A percentile compares a stretch with the other conserved stretches of the same genome.
Evolutionary conservation across 1,140 invertebrate species (phyloP).

Genomic region (Cepaea nemoralis): DNA sequence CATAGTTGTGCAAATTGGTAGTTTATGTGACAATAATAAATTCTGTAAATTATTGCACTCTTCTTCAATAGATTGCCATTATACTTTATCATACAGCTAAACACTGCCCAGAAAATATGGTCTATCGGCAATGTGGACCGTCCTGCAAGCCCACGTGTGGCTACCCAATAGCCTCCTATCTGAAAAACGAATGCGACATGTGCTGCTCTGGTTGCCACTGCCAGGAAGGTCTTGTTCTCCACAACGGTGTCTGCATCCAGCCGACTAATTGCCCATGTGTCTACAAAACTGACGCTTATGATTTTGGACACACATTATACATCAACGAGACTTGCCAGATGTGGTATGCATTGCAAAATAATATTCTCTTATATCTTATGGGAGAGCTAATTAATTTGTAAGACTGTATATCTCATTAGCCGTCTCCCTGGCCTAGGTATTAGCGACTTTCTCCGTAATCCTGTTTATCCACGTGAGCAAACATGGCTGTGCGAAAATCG

Average conservation of each 20-base stretch:
- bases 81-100: background rate
- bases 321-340: background rate
- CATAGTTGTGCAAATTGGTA: too few species aligned
- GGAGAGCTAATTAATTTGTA: too few species aligned
- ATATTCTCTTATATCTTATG: too few species aligned
- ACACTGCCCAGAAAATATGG: background rate
- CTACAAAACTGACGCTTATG: background rate
- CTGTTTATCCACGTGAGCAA: too few species aligned
- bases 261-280: slow-evolving; percentile 8
- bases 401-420: too few species aligned
- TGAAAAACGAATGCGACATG: background rate
- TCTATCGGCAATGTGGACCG: slow-evolving; percentile 15
- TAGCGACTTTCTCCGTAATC: too few species aligned
- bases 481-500: too few species aligned
- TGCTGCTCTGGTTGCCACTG: slow-evolving; percentile 18
- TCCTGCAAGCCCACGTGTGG: slow-evolving; percentile 20
- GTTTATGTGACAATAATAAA: too few species aligned
- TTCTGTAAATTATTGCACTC: too few species aligned
- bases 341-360: background rate
- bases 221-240: background rate
- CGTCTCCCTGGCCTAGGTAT: too few species aligned
- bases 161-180: too few species aligned
- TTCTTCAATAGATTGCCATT: too few species aligned
- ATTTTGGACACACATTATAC: background rate
- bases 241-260: background rate